Percentiles rank a stretch among this genome's conserved stretches.
Evolutionary conservation across 2,888 invertebrate genomes (phyloP).

Genomic region (Steromphala cineraria): DNA sequence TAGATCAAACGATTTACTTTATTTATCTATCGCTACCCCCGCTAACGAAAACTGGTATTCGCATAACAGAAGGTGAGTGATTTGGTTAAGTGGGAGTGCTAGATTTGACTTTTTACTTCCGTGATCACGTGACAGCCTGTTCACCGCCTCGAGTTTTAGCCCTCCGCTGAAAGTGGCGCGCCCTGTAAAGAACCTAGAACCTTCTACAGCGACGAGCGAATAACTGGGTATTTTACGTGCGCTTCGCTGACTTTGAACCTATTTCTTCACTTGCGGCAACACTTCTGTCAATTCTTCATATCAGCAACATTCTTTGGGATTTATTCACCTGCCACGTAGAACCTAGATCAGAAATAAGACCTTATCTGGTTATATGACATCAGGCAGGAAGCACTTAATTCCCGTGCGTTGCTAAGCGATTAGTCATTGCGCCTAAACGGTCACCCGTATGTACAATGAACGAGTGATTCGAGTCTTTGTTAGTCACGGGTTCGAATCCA

Average conservation of each 20-base stretch:
- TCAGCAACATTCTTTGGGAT: background rate
- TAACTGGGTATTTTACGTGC: too few relatives aligned
- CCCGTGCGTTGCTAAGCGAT: background rate
- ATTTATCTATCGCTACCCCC: too few relatives aligned
- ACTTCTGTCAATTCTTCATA: too few relatives aligned
- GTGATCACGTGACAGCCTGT: background rate
- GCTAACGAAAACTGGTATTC: too few relatives aligned
- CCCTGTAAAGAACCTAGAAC: too few relatives aligned
- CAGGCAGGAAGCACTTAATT: background rate
- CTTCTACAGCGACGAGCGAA: too few relatives aligned
- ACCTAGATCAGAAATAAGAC: background rate
- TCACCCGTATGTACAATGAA: too few relatives aligned
- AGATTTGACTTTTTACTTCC: background rate
- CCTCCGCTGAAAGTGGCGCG: background rate
- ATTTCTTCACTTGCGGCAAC: too few relatives aligned
- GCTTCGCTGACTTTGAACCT: too few relatives aligned
- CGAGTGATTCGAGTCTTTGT: background rate
- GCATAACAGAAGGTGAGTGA: too few relatives aligned
- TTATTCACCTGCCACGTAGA: background rate
- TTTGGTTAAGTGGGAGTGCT: too few relatives aligned
- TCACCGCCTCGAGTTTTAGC: background rate
- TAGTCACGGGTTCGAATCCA: background rate
- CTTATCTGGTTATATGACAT: background rate
- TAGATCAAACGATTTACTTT: too few relatives aligned
- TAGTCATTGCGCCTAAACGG: background rate